These are phyloP conservation scores for Montifringilla adamsi DNA, from an alignment of 2,113 vertebrate genomes.

Conservation along the genomic window DNA sequence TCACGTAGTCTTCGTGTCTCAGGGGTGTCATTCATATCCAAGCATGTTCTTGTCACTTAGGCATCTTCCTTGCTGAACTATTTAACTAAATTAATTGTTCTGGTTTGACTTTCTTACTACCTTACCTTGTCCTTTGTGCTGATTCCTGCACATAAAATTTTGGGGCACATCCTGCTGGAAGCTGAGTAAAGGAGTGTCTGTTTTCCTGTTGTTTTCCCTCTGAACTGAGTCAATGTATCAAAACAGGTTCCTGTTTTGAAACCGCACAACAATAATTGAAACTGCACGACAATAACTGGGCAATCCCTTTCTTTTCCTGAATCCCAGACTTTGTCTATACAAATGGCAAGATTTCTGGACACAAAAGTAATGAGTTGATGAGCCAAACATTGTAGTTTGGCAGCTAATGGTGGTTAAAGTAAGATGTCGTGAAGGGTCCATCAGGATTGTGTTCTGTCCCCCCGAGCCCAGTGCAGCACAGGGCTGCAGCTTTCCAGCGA, in stretches of 20 bases:
- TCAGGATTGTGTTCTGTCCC: accelerated
- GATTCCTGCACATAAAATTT: not conserved
- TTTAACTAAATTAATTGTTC: not conserved
- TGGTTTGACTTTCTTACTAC: not conserved
- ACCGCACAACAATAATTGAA: not conserved
- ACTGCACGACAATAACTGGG: not conserved
- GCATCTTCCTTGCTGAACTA: not conserved
- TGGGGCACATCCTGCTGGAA: not conserved
- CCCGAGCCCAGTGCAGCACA: not conserved
- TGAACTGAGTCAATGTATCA: not conserved
- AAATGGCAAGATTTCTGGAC: not conserved
- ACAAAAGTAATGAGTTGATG: too few species aligned
- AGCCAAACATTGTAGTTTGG: not conserved
- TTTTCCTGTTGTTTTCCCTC: not conserved
- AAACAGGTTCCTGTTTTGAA: not conserved
- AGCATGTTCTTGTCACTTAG: not conserved
- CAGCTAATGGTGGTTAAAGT: not conserved
- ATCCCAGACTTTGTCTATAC: not conserved
- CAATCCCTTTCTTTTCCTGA: not conserved
- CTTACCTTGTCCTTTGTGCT: not conserved
- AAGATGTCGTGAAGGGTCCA: not conserved
- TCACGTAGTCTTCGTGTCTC: not conserved
- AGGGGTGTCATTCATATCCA: not conserved
- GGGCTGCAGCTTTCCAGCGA: accelerated
- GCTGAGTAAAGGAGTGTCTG: accelerated